Conservation (phyloP, 1,140 invertebrate species). For the Bombus pyrosoma region DNA sequence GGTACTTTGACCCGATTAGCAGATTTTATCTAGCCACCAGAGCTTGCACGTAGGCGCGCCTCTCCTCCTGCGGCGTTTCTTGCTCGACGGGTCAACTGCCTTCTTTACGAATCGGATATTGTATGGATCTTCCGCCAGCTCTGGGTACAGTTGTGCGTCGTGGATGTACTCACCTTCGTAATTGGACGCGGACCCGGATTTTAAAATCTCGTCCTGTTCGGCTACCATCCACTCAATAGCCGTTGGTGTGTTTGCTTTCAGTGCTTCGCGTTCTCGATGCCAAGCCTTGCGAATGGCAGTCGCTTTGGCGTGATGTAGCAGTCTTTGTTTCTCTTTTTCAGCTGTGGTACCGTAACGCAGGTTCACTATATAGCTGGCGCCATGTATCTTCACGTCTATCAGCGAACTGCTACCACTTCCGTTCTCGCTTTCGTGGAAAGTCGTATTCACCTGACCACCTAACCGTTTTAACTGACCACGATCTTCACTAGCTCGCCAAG, state of each 20-base stretch:
- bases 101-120: conserved; percentile 95
- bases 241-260: conserved; percentile 89
- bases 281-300: conserved; percentile 95
- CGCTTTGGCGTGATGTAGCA: conserved; percentile 93
- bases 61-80: conserved; percentile 85
- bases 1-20: conserved; percentile 73
- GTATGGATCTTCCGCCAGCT: conserved; percentile 97
- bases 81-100: conserved; percentile 85
- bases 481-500: conserved; percentile 93
- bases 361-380: conserved; percentile 91
- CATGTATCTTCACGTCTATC: conserved; percentile 94
- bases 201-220: conserved; percentile 94
- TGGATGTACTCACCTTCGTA: conserved; percentile 96
- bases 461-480: conserved; percentile 93
- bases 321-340: conserved; percentile 92
- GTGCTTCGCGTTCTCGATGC: conserved; percentile 93
- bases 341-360: conserved; percentile 94
- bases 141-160: conserved; percentile 93
- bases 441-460: conserved; percentile 95
- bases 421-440: conserved; percentile 93
- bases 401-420: conserved; percentile 84
- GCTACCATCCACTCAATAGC: conserved; percentile 88
- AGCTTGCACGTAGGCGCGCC: conserved; percentile 80
- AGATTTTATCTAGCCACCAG: conserved; percentile 83
- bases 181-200: conserved; percentile 90